Evolutionary conservation across 2,797 vertebrate genomes (phyloP), one percentile per base, ranked within the genome.

Genomic region (Syngnathus acus): DNA sequence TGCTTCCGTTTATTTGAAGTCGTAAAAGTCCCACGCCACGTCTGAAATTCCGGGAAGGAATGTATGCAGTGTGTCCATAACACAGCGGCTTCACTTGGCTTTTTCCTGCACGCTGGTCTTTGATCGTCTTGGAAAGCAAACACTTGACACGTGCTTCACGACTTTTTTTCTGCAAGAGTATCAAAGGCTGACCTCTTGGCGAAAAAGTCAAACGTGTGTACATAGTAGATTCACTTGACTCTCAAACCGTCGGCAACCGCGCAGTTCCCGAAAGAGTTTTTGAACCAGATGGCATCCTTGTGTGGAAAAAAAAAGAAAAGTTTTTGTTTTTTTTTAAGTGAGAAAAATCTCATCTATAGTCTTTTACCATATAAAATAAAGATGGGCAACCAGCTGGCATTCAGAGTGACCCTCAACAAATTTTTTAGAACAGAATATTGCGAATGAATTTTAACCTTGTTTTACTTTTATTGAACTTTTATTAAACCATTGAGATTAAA

Each of bases 31-130:
- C 82, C 75, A 82, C 86, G 58, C 73, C 26, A 37, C 66, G 64
- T 19, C 21, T 69, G 84, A 84, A 87, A 88, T 85, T 82, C 79
- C 73, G 74, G 72, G 76, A 77, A 84, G 72, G 83, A 88, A 87
- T 90, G 77, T 82, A 67, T 72, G 76, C 69, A 79, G 83, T 57
- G 26, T 57, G 38, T 65, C 67, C 69, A 69, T 57, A 57, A 11
- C 42, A 43, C 13, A 32, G 26, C 2, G 14, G 11, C 11, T 32
- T 57, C 32, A 8, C 26, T 57, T 37, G 26, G 26, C 55, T 38
- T 9, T 55, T 55, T 55, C 32, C 23, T 14, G 55, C 26, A 21
- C 8, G 7, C 9, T 51, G 19, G 19, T 51, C 50, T 51, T 51
- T 47, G 45, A 47, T 47, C 16, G 45, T 17, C 45, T 47, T 38